Evolutionary conservation across 2,888 invertebrate species (phyloP).

Genomic region (Mantis religiosa): DNA sequence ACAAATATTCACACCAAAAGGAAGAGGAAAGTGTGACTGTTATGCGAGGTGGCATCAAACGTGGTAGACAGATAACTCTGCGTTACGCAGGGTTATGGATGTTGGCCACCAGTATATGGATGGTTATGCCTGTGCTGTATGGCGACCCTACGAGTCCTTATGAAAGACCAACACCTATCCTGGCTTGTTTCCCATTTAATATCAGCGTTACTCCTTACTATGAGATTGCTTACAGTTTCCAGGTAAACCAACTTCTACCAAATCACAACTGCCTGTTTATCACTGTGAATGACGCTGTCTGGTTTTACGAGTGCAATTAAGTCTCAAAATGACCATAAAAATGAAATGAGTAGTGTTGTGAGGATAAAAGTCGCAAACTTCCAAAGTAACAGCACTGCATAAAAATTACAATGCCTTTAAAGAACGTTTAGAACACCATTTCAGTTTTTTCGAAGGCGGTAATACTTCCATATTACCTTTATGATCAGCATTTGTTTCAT

Average conservation of each 20-base stretch:
- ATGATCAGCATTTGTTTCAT: no score
- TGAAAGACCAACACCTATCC: not conserved
- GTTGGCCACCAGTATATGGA: not conserved
- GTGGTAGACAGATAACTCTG: not conserved
- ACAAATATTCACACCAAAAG: not conserved
- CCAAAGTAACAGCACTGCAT: no score
- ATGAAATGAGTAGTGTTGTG: no score
- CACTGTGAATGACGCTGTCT: not conserved
- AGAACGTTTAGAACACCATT: no score
- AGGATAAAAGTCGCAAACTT: no score
- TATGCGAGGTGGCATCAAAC: not conserved
- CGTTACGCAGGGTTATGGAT: not conserved
- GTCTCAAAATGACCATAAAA: no score
- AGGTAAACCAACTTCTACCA: not conserved
- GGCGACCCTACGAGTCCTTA: not conserved
- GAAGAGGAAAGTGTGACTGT: not conserved
- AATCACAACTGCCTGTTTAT: no score
- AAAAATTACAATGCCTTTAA: no score
- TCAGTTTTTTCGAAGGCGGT: no score
- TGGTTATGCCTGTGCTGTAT: not conserved
- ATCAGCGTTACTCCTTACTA: not conserved
- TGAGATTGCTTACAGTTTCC: not conserved
- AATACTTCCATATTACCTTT: no score
- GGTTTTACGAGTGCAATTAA: no score
- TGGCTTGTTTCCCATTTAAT: not conserved